Evolutionary conservation across 2,797 vertebrate species (phyloP), one percentile per base, ranked within the genome.

Genomic region (Helarctos malayanus): DNA sequence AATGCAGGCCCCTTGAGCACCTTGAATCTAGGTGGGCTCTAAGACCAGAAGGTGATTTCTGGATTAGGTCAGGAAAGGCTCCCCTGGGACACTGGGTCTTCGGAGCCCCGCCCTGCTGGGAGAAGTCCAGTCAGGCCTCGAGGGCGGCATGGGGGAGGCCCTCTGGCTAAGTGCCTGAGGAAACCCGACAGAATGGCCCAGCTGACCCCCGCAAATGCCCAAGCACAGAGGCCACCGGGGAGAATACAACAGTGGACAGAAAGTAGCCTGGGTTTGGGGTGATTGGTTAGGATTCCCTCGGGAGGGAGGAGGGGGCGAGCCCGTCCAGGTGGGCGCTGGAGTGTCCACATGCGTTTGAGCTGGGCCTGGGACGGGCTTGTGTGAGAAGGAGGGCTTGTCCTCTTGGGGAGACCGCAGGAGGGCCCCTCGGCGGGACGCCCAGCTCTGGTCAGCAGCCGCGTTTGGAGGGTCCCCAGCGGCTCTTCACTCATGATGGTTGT

Each of bases 321-420:
- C 65, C 0, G 3, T 10, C 25, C 32, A 1, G 27, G 32, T 0
- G 69, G 49, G 49, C 0, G 0, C 49, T 14, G 15, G 23, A 7
- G 23, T 3, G 41, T 14, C 71, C 2, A 5, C 7, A 5, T 23
- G 54, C 7, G 7, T 89, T 19, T 27, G 84, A 68, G 57, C 27
- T 12, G 47, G 41, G 35, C 7, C 56, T 59, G 8, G 52, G 11
- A 7, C 5, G 35, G 23, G 41, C 73, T 8, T 7, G 9, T 0
- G 13, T 7, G 32, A 14, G 18, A 47, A 54, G 68, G 7, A 41
- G 35, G 6, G n/a, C 2, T 41, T 14, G 23, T 23, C 18, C 32
- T 5, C 13, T 27, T 11, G 19, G 19, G 45, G 63, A 27, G 49
- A 45, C 19, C 14, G 41, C n/a, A 15, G 76, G 75, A 49, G 15